These are phyloP conservation scores for Nomada ferruginata DNA, from an alignment of 2,888 invertebrate genomes.

Conservation along the genomic window DNA sequence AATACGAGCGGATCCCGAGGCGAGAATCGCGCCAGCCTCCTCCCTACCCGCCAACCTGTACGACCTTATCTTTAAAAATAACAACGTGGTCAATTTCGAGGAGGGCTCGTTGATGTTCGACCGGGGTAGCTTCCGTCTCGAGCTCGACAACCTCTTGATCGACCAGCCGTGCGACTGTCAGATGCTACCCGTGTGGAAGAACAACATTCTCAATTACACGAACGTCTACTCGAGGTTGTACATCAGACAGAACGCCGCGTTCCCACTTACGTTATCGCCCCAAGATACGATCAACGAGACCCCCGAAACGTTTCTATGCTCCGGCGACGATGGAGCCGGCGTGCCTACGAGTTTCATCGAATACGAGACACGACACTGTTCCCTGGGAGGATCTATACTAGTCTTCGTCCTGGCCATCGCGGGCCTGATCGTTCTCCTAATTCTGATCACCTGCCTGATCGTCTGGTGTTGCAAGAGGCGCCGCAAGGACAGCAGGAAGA, in stretches of 20 bases:
- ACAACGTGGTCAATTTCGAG: constrained; percentile 86
- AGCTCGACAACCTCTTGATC: constrained; percentile 87
- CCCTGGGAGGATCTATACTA: constrained; percentile 77
- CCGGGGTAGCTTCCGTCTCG: constrained; percentile 85
- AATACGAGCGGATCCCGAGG: constrained; percentile 84
- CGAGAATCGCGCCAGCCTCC: constrained; percentile 80
- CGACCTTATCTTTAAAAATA: constrained; percentile 88
- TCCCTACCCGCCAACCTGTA: constrained; percentile 84
- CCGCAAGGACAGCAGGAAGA: constrained; percentile 81
- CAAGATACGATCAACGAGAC: constrained; percentile 76
- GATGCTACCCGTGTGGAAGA: constrained; percentile 82
- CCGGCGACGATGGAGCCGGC: constrained; percentile 66
- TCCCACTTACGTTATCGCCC: constrained; percentile 57
- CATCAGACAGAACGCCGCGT: constrained; percentile 63
- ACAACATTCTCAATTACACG: constrained; percentile 80
- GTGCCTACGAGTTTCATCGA: constrained; percentile 73
- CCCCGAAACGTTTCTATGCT: constrained; percentile 78
- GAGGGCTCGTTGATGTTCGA: constrained; percentile 87
- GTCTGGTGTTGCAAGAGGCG: constrained; percentile 81
- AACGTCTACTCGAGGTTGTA: constrained; percentile 78
- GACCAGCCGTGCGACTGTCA: constrained; percentile 87
- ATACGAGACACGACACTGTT: constrained; percentile 77
- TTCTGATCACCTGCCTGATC: constrained; percentile 68
- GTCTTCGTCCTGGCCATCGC: constrained; percentile 73
- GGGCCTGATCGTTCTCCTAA: constrained; percentile 66